Conservation (phyloP, 2,797 vertebrate species). For the Loriculus beryllinus region DNA sequence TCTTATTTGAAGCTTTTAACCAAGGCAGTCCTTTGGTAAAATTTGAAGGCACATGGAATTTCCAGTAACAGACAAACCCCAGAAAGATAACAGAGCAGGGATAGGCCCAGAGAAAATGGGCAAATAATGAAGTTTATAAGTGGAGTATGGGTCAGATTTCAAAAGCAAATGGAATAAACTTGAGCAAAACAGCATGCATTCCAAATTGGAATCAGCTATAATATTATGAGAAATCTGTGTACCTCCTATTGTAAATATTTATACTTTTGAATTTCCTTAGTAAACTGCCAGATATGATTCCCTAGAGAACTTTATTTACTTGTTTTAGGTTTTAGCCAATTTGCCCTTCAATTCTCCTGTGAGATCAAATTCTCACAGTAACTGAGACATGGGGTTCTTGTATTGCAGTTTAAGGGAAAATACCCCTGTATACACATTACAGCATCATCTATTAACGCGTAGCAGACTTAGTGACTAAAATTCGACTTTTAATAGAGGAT, state of each 20-base stretch:
- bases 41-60: neutral
- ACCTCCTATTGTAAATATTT: conserved; percentile 63
- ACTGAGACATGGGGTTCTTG: neutral
- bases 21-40: neutral
- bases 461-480: neutral
- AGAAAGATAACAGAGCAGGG: neutral
- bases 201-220: conserved; percentile 44
- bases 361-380: conserved; percentile 33
- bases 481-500: neutral
- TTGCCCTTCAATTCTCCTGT: conserved; percentile 26
- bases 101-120: neutral
- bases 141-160: conserved; percentile 23
- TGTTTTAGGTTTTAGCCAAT: conserved; percentile 49
- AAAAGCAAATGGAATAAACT: conserved; percentile 38
- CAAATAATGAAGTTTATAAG: conserved; percentile 10
- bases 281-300: conserved; percentile 51
- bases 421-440: neutral
- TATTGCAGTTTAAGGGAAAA: neutral
- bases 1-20: neutral
- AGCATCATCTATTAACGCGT: neutral
- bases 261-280: conserved; percentile 45
- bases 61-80: neutral
- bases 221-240: conserved; percentile 43
- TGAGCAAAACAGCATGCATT: conserved; percentile 25
- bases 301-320: conserved; percentile 44